Percentiles rank a stretch among this genome's conserved stretches.
Conservation (phyloP, 2,113 vertebrate genomes). For the Pao palembangensis region DNA sequence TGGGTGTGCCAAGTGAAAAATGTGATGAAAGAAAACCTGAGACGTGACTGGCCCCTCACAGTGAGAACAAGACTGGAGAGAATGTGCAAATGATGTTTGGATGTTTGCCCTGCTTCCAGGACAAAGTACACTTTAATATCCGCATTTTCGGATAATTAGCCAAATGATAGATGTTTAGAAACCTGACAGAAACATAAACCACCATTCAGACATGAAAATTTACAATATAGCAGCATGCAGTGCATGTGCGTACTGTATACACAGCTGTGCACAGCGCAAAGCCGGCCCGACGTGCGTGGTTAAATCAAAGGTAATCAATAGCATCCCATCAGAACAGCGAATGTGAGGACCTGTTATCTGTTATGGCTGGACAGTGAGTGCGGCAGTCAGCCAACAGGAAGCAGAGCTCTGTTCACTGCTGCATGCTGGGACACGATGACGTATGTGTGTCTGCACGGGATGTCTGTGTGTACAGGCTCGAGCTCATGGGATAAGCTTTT, state of each 20-base stretch:
- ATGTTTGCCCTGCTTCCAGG: too few relatives aligned
- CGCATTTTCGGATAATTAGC: too few relatives aligned
- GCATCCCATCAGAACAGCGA: conserved; percentile 6
- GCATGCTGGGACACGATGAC: conserved; percentile 22
- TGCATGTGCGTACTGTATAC: background rate
- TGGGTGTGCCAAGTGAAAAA: conserved; percentile 27
- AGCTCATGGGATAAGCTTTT: conserved; percentile 16
- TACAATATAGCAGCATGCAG: background rate
- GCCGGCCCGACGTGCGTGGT: conserved; percentile 20
- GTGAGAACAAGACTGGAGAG: background rate
- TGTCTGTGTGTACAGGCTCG: conserved; percentile 42
- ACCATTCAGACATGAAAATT: background rate
- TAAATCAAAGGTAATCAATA: conserved; percentile 42
- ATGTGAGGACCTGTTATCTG: conserved; percentile 27
- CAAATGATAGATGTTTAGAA: background rate
- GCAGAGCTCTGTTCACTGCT: conserved; percentile 21
- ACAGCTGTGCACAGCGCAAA: background rate
- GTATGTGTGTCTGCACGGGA: conserved; percentile 37
- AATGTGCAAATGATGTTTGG: too few relatives aligned
- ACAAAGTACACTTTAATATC: too few relatives aligned
- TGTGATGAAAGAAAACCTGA: conserved; percentile 37
- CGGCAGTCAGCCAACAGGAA: conserved; percentile 49
- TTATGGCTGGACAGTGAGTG: conserved; percentile 42
- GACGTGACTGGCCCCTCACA: conserved; percentile 16
- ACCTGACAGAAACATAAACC: conserved; percentile 17